phyloP scores from a whole-genome alignment of 2,797 vertebrate genomes.

The Phoeniculus purpureus region DNA sequence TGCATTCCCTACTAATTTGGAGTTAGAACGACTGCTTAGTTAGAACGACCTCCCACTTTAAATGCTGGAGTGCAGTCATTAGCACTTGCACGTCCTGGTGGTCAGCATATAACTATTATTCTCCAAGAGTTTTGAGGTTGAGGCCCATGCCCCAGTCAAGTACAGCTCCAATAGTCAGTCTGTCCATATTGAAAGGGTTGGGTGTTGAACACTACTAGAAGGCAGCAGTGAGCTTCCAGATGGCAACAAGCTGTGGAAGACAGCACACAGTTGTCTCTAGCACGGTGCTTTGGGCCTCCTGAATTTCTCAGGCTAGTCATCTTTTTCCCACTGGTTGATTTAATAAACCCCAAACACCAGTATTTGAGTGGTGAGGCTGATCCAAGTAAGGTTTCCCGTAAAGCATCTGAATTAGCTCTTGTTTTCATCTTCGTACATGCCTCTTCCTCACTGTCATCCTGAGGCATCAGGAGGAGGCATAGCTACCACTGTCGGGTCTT shows the following conservation, averaged over 20 bases:
- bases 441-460: neutral
- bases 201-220: neutral
- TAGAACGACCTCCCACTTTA: slow-evolving; percentile 26
- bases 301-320: neutral
- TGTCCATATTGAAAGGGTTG: neutral
- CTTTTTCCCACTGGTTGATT: neutral
- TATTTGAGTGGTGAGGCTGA: neutral
- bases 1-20: neutral
- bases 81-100: neutral
- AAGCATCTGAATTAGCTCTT: neutral
- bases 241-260: neutral
- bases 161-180: neutral
- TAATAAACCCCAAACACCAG: neutral
- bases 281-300: neutral
- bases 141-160: neutral
- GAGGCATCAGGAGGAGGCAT: neutral
- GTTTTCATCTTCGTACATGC: neutral
- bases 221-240: neutral
- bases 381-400: neutral
- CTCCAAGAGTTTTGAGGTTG: neutral
- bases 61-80: neutral
- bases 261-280: neutral
- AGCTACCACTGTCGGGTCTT: neutral
- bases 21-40: neutral
- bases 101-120: slow-evolving; percentile 7